These are phyloP conservation scores for Rhadinocentrus ornatus DNA, from an alignment of 2,797 vertebrate species.

Conservation along the genomic window DNA sequence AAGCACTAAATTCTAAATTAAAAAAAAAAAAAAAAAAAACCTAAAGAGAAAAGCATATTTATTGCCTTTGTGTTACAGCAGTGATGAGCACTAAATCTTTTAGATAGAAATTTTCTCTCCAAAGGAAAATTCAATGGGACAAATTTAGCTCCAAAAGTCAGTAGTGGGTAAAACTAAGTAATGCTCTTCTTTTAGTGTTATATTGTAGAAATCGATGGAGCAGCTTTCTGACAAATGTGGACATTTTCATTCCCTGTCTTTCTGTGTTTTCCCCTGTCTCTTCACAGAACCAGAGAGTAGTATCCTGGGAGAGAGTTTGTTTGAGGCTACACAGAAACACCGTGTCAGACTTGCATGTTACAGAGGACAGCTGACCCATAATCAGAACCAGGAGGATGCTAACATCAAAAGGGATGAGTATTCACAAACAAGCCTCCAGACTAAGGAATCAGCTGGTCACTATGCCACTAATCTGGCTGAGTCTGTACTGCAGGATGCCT, in stretches of 20 bases:
- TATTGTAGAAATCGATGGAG: conserved; percentile 36
- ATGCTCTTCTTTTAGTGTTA: conserved; percentile 33
- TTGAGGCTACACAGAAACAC: conserved; percentile 75
- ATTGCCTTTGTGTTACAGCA: conserved; percentile 4
- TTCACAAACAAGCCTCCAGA: conserved; percentile 55
- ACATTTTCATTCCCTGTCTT: conserved; percentile 45
- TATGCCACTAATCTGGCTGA: conserved; percentile 95
- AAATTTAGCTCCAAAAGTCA: conserved; percentile 20
- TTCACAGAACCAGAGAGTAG: conserved; percentile 84
- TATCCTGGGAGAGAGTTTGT: conserved; percentile 70
- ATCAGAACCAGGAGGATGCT: conserved; percentile 68
- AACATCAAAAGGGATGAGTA: conserved; percentile 65
- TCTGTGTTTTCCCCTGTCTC: conserved; percentile 48
- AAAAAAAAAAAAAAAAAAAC: neutral
- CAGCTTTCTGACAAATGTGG: conserved; percentile 40
- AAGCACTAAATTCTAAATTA: too few species aligned
- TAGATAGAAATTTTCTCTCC: conserved; percentile 10
- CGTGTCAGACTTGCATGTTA: conserved; percentile 73
- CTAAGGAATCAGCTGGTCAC: conserved; percentile 86
- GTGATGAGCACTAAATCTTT: conserved; percentile 11
- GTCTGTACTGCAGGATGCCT: conserved; percentile 95
- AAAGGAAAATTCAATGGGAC: conserved; percentile 14
- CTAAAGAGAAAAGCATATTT: conserved; percentile 5
- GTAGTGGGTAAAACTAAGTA: conserved; percentile 16
- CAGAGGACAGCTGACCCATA: conserved; percentile 67